Base-by-base conservation (phyloP, 2,888 invertebrate species). In the Cylindroiulus punctatus region DNA sequence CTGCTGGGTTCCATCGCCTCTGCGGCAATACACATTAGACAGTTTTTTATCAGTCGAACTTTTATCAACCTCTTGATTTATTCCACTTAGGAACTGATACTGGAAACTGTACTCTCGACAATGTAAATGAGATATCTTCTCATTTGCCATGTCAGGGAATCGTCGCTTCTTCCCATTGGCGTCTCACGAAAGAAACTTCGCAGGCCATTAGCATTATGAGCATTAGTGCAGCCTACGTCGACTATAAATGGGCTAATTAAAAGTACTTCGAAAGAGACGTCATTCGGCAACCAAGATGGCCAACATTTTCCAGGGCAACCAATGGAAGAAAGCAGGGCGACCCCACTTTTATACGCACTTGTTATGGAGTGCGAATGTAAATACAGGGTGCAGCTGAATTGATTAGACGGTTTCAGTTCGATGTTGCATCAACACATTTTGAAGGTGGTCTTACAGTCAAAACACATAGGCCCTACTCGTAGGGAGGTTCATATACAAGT, bases 171-270 rank as follows among this genome's bases (percentile, higher is more conserved):
- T 30, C 76, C 30, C 26, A 76, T 76, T 76, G 76, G 76, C 26
- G 30, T 76, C 76, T 76, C 2, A 30, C 8, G 26, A 17, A 76
- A 76, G 76, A 76, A 30, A 76, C 76, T 76, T 76, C 76, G 22
- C 76, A 76, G 26, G 30, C 76, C 76, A 76, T 76, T 76, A 76
- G 76, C 76, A 76, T 76, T 76, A 76, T 76, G 76, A 76, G 76
- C 30, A 76, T 76, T 76, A 76, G 76, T 5, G 30, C 76, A 76
- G 76, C 76, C 76, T 30, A 76, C 76, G 76, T 76, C 30, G 76
- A 76, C 76, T 76, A 22, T 30, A 76, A 76, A 76, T 76, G 76
- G 76, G 30, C 76, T 76, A 22, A 76, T 76, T 76, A 76, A 76
- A 76, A 76, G 76, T 76, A 30, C 76, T 76, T 76, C 12, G 0